A percentile compares a stretch with the other conserved stretches of the same genome.
Conservation (phyloP, 2,888 invertebrate species). For the Elysia crispata region DNA sequence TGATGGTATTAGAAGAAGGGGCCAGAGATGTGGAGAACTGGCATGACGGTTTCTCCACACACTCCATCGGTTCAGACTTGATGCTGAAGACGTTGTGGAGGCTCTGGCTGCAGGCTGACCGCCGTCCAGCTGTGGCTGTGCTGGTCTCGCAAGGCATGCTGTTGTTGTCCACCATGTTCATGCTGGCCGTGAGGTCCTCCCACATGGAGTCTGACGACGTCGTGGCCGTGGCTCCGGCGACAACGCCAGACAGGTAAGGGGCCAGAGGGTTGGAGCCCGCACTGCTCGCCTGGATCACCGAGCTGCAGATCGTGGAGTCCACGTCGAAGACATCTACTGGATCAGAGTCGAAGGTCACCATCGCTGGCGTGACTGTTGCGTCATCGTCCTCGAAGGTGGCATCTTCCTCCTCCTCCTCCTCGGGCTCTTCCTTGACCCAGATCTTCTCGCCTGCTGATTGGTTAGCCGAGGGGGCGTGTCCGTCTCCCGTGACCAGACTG, state of each 20-base stretch:
- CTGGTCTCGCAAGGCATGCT: constrained; percentile 44
- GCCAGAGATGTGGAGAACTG: constrained; percentile 54
- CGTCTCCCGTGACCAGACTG: neutral
- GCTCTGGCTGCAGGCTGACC: neutral
- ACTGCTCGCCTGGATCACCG: neutral
- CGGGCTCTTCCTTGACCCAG: constrained; percentile 54
- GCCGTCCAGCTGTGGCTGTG: constrained; percentile 52
- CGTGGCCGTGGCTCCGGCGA: constrained; percentile 47
- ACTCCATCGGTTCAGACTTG: constrained; percentile 64
- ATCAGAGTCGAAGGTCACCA: constrained; percentile 41
- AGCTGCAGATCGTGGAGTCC: neutral
- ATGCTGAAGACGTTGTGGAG: constrained; percentile 44
- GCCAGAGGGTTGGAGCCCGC: constrained; percentile 31
- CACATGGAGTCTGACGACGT: constrained; percentile 65
- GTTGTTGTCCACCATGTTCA: constrained; percentile 62
- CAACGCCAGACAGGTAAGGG: too few relatives aligned
- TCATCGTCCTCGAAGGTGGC: neutral
- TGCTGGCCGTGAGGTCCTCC: constrained; percentile 71
- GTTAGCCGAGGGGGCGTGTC: neutral
- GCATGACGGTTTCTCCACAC: constrained; percentile 66
- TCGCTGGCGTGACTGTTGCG: neutral
- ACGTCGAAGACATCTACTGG: constrained; percentile 45
- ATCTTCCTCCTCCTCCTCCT: constrained; percentile 24
- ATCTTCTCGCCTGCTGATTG: neutral
- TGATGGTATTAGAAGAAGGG: neutral